Percentiles rank a stretch among this genome's conserved stretches.
phyloP scores from a whole-genome alignment of 1,140 invertebrate species.

The Pseudachorutes palmiensis region DNA sequence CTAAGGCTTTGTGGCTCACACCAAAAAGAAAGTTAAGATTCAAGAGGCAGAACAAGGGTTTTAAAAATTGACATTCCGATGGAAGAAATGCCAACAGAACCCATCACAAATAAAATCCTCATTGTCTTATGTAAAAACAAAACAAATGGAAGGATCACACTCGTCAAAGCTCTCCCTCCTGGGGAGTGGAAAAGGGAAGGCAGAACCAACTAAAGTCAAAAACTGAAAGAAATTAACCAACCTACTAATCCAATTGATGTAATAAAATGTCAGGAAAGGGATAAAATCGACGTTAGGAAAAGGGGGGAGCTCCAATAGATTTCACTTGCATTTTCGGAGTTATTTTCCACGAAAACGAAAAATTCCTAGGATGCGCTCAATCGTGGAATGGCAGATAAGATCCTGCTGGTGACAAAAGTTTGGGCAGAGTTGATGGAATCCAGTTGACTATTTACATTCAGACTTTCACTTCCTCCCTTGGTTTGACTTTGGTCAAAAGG shows the following conservation, averaged over 20 bases:
- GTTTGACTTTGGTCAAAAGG: too few species aligned
- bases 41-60: background rate
- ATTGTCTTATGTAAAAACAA: background rate
- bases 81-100: background rate
- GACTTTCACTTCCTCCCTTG: background rate
- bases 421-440: background rate
- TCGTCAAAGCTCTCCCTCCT: too few species aligned
- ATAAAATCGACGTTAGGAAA: too few species aligned
- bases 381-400: background rate
- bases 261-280: too few species aligned
- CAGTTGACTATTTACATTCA: background rate
- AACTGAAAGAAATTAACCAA: too few species aligned
- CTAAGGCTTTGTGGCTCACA: background rate
- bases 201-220: too few species aligned
- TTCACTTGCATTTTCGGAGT: background rate
- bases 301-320: background rate
- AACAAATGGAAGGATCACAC: too few species aligned
- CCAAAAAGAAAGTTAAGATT: conserved; percentile 6
- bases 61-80: conserved; percentile 6
- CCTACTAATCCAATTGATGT: too few species aligned
- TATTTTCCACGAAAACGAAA: conserved; percentile 1
- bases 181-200: too few species aligned
- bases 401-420: background rate
- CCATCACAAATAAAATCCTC: background rate
- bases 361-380: background rate